phyloP scores from a whole-genome alignment of 2,113 vertebrate genomes.

The Rhizomys pruinosus region DNA sequence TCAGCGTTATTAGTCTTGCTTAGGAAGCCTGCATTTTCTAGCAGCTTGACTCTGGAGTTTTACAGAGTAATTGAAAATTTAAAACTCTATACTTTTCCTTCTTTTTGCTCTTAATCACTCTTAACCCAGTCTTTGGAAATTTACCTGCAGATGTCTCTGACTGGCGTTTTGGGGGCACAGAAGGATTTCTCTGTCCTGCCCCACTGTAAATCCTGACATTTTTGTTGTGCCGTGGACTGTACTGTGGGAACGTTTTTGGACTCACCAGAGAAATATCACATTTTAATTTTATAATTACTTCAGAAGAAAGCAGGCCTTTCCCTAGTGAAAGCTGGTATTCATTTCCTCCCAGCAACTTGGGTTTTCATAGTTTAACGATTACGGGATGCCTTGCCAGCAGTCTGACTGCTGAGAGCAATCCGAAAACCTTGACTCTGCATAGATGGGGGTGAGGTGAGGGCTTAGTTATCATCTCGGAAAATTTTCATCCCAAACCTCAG shows the following conservation, averaged over 20 bases:
- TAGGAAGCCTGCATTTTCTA: conserved; percentile 83
- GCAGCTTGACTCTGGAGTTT: conserved; percentile 85
- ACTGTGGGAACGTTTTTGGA: conserved; percentile 71
- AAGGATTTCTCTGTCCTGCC: conserved; percentile 29
- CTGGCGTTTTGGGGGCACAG: conserved; percentile 37
- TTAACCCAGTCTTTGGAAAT: conserved; percentile 82
- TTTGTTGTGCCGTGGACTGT: conserved; percentile 65
- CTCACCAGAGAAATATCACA: conserved; percentile 82
- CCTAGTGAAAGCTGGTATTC: conserved; percentile 81
- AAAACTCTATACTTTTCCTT: conserved; percentile 70
- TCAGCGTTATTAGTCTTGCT: conserved; percentile 83
- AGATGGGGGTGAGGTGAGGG: neutral
- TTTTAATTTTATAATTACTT: conserved; percentile 88
- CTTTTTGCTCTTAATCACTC: conserved; percentile 76
- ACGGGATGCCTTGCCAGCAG: conserved; percentile 72
- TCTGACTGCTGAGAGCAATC: conserved; percentile 38
- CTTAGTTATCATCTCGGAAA: conserved; percentile 54
- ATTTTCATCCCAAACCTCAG: neutral
- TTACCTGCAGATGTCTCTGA: conserved; percentile 62
- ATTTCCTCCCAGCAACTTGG: conserved; percentile 84
- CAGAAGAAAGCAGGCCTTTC: conserved; percentile 83
- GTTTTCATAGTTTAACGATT: conserved; percentile 85
- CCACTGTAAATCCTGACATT: conserved; percentile 54
- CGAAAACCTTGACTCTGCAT: conserved; percentile 55
- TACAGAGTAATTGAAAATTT: conserved; percentile 84